phyloP scores from a whole-genome alignment of 2,113 vertebrate species.

The Numenius arquata region DNA sequence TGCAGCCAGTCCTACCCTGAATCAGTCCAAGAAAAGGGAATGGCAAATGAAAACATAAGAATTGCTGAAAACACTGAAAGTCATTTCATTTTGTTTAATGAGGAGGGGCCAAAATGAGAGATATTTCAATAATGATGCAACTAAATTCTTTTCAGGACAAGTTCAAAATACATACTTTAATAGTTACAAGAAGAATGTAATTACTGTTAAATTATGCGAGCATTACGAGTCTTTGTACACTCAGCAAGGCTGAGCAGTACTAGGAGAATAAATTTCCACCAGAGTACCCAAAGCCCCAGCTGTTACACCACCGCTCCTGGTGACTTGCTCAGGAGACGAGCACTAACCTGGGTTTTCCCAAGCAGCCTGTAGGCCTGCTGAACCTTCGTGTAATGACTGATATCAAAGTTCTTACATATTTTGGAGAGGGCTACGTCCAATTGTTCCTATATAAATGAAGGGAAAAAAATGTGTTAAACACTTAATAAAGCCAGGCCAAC shows the following conservation, averaged over 20 bases:
- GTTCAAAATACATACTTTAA: background rate
- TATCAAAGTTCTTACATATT: conserved; percentile 98
- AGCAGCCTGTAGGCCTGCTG: conserved; percentile 95
- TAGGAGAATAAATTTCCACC: background rate
- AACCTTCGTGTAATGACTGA: conserved; percentile 94
- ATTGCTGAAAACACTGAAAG: background rate
- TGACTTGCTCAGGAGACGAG: background rate
- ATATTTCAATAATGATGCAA: background rate
- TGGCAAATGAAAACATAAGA: background rate
- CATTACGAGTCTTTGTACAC: background rate
- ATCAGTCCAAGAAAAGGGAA: background rate
- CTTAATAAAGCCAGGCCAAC: background rate
- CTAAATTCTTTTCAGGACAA: background rate
- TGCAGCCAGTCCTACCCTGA: background rate
- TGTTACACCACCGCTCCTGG: background rate
- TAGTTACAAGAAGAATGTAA: background rate
- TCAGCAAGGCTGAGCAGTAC: background rate
- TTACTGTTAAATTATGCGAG: background rate
- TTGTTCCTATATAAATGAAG: conserved; percentile 83
- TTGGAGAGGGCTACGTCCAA: conserved; percentile 95
- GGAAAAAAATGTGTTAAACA: background rate
- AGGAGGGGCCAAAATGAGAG: background rate
- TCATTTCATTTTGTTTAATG: background rate
- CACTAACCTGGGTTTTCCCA: conserved; percentile 95
- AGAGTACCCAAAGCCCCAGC: background rate